Evolutionary conservation across 2,888 invertebrate genomes (phyloP), one percentile per base, ranked within the genome.

Genomic region (Cyclophora albipunctata): DNA sequence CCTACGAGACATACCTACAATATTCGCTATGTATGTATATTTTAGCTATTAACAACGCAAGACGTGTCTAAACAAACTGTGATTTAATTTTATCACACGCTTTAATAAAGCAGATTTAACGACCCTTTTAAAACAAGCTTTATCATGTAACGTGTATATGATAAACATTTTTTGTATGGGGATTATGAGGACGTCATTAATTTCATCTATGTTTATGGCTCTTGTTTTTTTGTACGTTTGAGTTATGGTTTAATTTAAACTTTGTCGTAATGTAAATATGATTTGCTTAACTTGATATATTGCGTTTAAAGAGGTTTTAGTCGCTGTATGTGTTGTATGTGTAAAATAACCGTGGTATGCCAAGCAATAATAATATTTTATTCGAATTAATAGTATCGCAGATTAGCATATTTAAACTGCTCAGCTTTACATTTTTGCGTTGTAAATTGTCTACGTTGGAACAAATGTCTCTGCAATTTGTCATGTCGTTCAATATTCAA

Each of bases 1-100:
- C 20, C 1, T 20, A 20, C 20, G 20, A 20, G 20, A 20, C 20
- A 20, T 20, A n/a, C n/a, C n/a, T n/a, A 20, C 20, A 20, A 20
- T 20, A 20, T 20, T 20, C 20, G 20, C 20, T 20, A 20, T 20
- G 20, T 20, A 20, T 20, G 20, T 20, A 20, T 20, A 20, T 20
- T 20, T 20, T 20, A 20, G 20, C 20, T 20, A 20, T 20, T 20
- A 20, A 20, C 20, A 20, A 20, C 20, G 20, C 20, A 20, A 20
- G 20, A 20, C 42, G 42, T 42, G 20, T 49, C 50, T 44, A 48
- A 55, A 53, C 52, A 50, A 55, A 51, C 54, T 44, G 40, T 49
- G 55, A 57, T 55, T 54, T 53, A 52, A 54, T 57, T 49, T 51
- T 51, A 57, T 51, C 52, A 46, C 41, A 49, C 43, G 37, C 44